phyloP scores from a whole-genome alignment of 2,888 invertebrate genomes.

The Slavum lentiscoides region DNA sequence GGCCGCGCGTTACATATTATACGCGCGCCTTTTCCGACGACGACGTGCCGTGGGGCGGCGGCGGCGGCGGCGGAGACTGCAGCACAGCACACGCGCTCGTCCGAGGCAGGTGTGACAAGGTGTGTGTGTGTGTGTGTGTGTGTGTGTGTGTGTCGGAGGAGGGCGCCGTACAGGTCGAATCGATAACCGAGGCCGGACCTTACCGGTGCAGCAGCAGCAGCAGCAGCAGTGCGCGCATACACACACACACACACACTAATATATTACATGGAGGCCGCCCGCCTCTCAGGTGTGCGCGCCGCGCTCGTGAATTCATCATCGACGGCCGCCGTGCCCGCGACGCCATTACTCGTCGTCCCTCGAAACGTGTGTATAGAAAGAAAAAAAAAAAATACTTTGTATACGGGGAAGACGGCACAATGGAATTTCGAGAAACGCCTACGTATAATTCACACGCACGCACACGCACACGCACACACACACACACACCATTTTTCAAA shows the following conservation, averaged over 20 bases:
- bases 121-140: too few species aligned
- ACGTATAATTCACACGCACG: too few species aligned
- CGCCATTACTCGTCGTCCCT: conserved; percentile 38
- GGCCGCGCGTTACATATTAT: background rate
- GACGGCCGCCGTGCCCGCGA: background rate
- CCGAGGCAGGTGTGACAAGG: too few species aligned
- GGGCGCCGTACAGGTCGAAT: conserved; percentile 51
- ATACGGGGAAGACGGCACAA: too few species aligned
- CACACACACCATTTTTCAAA: too few species aligned
- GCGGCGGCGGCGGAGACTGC: background rate
- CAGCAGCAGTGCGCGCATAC: background rate
- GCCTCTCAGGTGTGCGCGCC: conserved; percentile 45
- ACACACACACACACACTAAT: background rate
- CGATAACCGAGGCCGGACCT: conserved; percentile 51
- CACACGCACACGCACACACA: too few species aligned
- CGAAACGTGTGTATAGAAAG: background rate
- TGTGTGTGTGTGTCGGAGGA: background rate
- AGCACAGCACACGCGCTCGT: background rate
- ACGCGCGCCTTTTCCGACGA: conserved; percentile 33
- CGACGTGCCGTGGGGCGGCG: conserved; percentile 43
- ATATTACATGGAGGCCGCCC: conserved; percentile 33
- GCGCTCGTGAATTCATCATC: conserved; percentile 44
- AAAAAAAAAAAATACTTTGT: background rate
- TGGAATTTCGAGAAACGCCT: too few species aligned
- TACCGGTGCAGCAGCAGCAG: conserved; percentile 20